A percentile compares a stretch with the other conserved stretches of the same genome.
Evolutionary conservation across 2,113 vertebrate species (phyloP).

Genomic region (Strix uralensis): DNA sequence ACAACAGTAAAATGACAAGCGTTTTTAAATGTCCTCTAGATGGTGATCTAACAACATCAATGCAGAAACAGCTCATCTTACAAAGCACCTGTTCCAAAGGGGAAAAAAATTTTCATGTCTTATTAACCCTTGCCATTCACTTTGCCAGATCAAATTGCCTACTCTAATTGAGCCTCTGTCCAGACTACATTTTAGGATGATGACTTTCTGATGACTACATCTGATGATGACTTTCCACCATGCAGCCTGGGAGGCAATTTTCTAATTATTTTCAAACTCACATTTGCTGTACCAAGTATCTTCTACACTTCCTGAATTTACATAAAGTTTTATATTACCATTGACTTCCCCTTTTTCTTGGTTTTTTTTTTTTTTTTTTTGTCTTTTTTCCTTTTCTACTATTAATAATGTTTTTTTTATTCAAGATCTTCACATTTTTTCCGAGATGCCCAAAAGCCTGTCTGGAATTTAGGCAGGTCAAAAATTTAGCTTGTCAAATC

Average conservation of each 20-base stretch:
- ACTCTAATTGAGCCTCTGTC: neutral
- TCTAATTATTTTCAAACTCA: neutral
- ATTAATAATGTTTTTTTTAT: neutral
- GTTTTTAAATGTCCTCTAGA: constrained; percentile 41
- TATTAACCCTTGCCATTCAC: neutral
- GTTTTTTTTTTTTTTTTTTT: neutral
- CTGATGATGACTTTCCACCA: neutral
- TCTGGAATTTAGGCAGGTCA: neutral
- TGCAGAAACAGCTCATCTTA: neutral
- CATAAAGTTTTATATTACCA: neutral
- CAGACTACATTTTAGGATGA: neutral
- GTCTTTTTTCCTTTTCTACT: neutral
- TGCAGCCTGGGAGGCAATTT: neutral
- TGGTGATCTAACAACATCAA: constrained; percentile 25
- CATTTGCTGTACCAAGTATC: neutral
- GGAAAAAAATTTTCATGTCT: neutral
- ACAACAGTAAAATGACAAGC: neutral
- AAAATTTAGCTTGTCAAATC: neutral
- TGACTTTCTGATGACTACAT: neutral
- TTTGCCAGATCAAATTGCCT: neutral
- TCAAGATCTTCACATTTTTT: neutral
- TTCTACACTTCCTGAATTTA: neutral
- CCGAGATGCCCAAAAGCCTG: neutral
- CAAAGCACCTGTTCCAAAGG: neutral
- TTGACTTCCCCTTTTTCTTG: neutral